Evolutionary conservation across 2,888 invertebrate genomes (phyloP).

Genomic region (Bembecia ichneumoniformis): DNA sequence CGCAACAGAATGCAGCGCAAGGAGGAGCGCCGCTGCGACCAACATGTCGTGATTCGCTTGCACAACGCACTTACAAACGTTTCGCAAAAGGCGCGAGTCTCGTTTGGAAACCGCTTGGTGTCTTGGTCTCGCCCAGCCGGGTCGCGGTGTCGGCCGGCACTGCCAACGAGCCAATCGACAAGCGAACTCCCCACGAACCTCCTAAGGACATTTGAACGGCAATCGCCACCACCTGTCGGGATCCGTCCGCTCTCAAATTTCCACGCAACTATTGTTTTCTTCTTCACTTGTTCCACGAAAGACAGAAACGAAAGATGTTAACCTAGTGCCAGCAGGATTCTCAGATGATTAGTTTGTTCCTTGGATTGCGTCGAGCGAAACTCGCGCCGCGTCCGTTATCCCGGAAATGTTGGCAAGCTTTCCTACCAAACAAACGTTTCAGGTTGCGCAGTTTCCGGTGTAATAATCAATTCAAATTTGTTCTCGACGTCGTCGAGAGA

Average conservation of each 20-base stretch:
- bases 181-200: slow-evolving; percentile 22
- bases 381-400: slow-evolving; percentile 8
- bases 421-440: slow-evolving; percentile 10
- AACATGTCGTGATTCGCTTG: slow-evolving; percentile 41
- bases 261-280: neutral
- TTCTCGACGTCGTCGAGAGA: no score
- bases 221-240: slow-evolving; percentile 19
- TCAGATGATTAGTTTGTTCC: slow-evolving; percentile 1
- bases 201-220: slow-evolving; percentile 37
- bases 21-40: slow-evolving; percentile 34
- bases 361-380: slow-evolving; percentile 5
- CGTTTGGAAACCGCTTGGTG: slow-evolving; percentile 16
- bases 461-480: neutral
- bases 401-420: slow-evolving; percentile 14
- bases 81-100: slow-evolving; percentile 27
- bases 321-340: neutral
- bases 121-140: slow-evolving; percentile 47
- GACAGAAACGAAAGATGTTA: neutral
- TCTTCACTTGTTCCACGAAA: neutral
- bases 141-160: slow-evolving; percentile 53
- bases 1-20: slow-evolving; percentile 44
- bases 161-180: slow-evolving; percentile 23
- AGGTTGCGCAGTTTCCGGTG: slow-evolving; percentile 8
- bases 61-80: slow-evolving; percentile 31
- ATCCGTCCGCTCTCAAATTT: neutral